phyloP scores from a whole-genome alignment of 1,140 invertebrate genomes.

The Drosophila tropicalis region DNA sequence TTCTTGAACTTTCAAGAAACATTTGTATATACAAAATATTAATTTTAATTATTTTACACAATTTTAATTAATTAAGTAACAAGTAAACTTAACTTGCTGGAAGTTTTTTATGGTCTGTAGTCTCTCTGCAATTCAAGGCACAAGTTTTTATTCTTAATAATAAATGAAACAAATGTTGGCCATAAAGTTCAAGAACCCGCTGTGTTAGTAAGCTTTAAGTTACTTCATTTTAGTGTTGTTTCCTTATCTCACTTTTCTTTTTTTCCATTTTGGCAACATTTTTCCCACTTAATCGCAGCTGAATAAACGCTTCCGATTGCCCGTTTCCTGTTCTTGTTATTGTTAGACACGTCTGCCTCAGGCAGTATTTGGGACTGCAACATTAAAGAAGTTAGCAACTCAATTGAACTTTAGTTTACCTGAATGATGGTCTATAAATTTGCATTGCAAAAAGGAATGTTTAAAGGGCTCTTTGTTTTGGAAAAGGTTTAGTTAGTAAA shows the following conservation, averaged over 20 bases:
- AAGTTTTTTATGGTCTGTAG: no score
- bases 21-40: no score
- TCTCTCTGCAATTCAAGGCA: no score
- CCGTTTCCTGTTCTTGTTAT: conserved; percentile 35
- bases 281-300: conserved; percentile 24
- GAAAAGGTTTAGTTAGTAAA: no score
- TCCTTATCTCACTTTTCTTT: background rate
- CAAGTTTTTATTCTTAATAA: no score
- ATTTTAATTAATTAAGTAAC: no score
- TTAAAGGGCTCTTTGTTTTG: no score
- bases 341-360: conserved; percentile 18
- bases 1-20: no score
- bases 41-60: no score
- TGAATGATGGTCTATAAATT: conserved; percentile 5
- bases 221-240: background rate
- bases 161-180: no score
- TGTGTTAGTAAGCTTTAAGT: background rate
- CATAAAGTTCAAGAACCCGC: background rate
- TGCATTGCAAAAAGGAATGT: background rate
- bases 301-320: conserved; percentile 52
- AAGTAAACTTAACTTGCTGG: no score
- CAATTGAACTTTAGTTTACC: conserved; percentile 5
- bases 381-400: conserved; percentile 4
- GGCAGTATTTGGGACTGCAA: conserved; percentile 4
- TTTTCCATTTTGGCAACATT: conserved; percentile 4